Evolutionary conservation across 1,140 invertebrate species (phyloP), one percentile per base, ranked within the genome.

Genomic region (Pteromalus puparum): DNA sequence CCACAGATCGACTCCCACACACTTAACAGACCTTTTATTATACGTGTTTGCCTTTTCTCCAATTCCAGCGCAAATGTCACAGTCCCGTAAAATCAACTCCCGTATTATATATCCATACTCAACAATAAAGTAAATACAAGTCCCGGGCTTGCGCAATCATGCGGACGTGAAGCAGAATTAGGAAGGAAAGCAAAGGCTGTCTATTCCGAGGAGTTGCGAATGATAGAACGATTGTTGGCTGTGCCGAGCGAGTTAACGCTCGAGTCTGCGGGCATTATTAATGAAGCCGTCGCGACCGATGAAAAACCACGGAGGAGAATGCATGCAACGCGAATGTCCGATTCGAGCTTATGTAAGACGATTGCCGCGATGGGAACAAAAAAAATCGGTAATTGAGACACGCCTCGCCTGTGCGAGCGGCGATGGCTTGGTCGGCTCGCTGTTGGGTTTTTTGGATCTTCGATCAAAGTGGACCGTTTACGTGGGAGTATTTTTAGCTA

Each of bases 171-270:
- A 61, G 12, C 3, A 15, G 10, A 26, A 75, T 67, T 65, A 67
- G 53, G 13, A 75, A 67, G 61, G 65, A 77, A 83, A 83, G 81
- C 53, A 3, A n/a, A 61, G 53, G 18, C 53, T 61, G 21, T 61
- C n/a, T n/a, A n/a, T n/a, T n/a, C 21, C 4, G 53, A 5, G 13
- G 42, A 67, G 10, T 74, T 26, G 10, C 12, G n/a, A 74, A 53
- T 42, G 53, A 10, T 81, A 34, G 28, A 34, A 81, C 53, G 18
- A 77, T 70, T 26, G 75, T 68, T 82, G 15, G 2, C 2, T 53
- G 42, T 76, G 9, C 53, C 42, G 28, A 30, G 10, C 38, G 70
- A 76, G 81, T 13, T 48, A 82, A 75, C 53, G 81, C 28, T n/a
- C 30, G 10, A 30, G 73, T 38, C 73, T 15, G 13, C 46, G 24